Evolutionary conservation across 1,140 invertebrate genomes (phyloP).

Genomic region (Leucophenga varia): DNA sequence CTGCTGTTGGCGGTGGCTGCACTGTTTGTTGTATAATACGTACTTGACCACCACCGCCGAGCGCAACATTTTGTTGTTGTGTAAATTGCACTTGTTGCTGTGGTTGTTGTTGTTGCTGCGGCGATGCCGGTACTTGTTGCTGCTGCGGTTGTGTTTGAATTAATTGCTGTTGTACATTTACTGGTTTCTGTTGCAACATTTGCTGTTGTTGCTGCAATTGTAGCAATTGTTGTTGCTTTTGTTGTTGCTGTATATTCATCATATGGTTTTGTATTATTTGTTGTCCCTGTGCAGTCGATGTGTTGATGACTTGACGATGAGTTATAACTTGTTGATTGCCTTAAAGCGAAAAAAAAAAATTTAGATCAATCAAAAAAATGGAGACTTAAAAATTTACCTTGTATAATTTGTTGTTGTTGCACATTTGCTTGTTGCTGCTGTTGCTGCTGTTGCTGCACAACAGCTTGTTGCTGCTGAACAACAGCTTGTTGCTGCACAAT

Average conservation of each 20-base stretch:
- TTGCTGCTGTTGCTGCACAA: slow-evolving; percentile 20
- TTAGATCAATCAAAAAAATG: too few relatives aligned
- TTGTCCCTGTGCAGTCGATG: slow-evolving; percentile 49
- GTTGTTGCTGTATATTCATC: slow-evolving; percentile 40
- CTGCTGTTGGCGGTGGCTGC: slow-evolving; percentile 31
- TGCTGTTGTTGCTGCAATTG: slow-evolving; percentile 31
- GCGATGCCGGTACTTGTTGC: slow-evolving; percentile 9
- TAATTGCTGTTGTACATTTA: slow-evolving; percentile 11
- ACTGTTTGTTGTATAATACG: slow-evolving; percentile 52
- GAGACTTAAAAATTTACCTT: neutral
- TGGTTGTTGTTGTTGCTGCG: slow-evolving; percentile 17
- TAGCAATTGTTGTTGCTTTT: slow-evolving; percentile 45
- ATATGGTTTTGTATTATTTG: slow-evolving; percentile 54
- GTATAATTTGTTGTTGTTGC: slow-evolving; percentile 22
- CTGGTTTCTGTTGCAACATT: slow-evolving; percentile 10
- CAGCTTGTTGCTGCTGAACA: slow-evolving; percentile 25
- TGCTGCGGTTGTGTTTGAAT: slow-evolving; percentile 15
- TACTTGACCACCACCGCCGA: slow-evolving; percentile 40
- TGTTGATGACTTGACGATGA: slow-evolving; percentile 51
- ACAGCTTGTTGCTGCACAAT: slow-evolving; percentile 16
- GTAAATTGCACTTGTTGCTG: slow-evolving; percentile 42
- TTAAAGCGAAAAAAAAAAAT: neutral
- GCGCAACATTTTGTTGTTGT: slow-evolving; percentile 33
- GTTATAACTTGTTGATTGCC: slow-evolving; percentile 43
- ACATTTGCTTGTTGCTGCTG: slow-evolving; percentile 21